phyloP scores from a whole-genome alignment of 2,888 invertebrate species.

The Agriopis aurantiaria region DNA sequence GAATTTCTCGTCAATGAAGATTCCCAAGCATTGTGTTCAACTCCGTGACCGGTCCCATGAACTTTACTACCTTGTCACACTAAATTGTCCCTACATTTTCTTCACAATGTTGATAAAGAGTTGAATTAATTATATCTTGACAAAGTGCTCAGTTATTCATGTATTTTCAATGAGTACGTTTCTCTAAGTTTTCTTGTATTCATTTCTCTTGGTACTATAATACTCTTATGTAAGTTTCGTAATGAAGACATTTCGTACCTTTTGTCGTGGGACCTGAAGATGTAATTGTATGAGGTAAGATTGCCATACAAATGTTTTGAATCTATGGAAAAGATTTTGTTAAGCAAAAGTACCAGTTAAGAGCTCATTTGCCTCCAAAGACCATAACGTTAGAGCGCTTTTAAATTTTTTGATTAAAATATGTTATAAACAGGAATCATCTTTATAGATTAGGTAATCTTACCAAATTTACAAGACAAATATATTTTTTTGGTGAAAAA shows the following conservation, averaged over 20 bases:
- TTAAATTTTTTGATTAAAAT: too few species aligned
- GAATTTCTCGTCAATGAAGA: conserved; percentile 30
- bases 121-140: not conserved
- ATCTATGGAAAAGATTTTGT: conserved; percentile 7
- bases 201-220: conserved; percentile 24
- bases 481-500: too few species aligned
- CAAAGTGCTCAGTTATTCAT: conserved; percentile 6
- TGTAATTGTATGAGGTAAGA: conserved; percentile 5
- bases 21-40: conserved; percentile 50
- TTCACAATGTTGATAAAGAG: not conserved
- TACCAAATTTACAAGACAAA: too few species aligned
- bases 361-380: too few species aligned
- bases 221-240: conserved; percentile 23
- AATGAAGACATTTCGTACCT: conserved; percentile 27
- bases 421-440: too few species aligned
- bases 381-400: too few species aligned
- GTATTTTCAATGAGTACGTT: conserved; percentile 3
- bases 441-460: too few species aligned
- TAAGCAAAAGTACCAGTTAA: not conserved
- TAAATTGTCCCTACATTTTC: not conserved
- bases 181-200: conserved; percentile 28
- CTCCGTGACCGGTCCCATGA: conserved; percentile 46
- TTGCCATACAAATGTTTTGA: conserved; percentile 3
- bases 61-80: conserved; percentile 11
- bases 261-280: conserved; percentile 24